Conservation (phyloP, 2,797 vertebrate species). For the Spatula versicolor region DNA sequence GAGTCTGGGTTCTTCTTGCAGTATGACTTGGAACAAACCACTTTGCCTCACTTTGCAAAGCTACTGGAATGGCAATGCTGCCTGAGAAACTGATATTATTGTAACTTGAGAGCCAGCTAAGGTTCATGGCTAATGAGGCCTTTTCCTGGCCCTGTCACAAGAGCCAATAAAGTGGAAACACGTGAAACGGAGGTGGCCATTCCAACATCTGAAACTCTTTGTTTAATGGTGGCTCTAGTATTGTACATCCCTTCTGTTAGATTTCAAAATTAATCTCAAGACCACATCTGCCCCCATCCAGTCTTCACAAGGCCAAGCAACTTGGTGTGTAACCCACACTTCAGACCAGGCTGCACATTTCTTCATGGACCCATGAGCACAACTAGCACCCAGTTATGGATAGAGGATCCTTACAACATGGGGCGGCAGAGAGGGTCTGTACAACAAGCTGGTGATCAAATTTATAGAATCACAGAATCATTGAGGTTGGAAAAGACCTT, state of each 20-base stretch:
- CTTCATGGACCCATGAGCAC: background rate
- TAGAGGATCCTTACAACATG: background rate
- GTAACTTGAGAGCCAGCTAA: background rate
- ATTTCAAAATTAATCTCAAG: background rate
- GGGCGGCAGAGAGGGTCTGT: background rate
- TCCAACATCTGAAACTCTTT: background rate
- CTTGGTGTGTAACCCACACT: background rate
- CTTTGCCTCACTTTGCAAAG: background rate
- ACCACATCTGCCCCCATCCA: background rate
- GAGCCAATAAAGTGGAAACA: background rate
- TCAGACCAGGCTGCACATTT: background rate
- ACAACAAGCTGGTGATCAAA: background rate
- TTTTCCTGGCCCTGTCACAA: background rate
- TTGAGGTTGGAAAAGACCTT: too few relatives aligned
- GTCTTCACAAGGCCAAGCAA: background rate
- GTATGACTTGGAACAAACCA: background rate
- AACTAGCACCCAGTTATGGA: background rate
- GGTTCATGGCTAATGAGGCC: background rate
- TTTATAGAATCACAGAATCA: too few relatives aligned
- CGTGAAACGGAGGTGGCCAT: background rate
- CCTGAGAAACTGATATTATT: accelerated
- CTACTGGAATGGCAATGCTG: background rate
- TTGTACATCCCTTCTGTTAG: background rate
- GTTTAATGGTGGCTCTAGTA: background rate
- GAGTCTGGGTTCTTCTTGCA: background rate